Conservation (phyloP, 2,113 vertebrate species). For the Gasterosteus nipponicus region DNA sequence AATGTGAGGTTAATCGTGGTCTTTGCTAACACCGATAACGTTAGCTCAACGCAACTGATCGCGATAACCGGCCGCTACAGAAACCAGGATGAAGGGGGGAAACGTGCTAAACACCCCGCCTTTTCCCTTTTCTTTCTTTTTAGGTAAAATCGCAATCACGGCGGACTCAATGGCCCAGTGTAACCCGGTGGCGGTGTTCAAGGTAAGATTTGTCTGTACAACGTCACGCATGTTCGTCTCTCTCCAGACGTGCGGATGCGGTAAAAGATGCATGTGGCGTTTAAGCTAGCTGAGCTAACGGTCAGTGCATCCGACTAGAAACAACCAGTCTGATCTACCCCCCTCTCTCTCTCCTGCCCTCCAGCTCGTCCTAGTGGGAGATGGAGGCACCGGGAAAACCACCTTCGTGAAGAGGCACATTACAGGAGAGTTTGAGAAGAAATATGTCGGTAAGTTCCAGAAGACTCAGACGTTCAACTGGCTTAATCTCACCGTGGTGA, state of each 20-base stretch:
- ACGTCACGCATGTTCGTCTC: fast-evolving
- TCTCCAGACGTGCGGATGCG: fast-evolving
- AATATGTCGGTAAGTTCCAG: slow-evolving; percentile 92
- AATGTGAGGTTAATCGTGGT: not conserved
- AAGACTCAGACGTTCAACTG: not conserved
- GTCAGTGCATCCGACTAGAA: slow-evolving; percentile 22
- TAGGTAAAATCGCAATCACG: slow-evolving; percentile 56
- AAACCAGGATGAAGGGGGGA: not conserved
- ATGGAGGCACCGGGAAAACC: slow-evolving; percentile 97
- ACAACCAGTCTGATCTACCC: slow-evolving; percentile 46
- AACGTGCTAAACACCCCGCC: slow-evolving; percentile 65
- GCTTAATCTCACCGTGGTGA: not conserved
- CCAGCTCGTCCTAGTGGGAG: slow-evolving; percentile 95
- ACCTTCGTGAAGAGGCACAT: slow-evolving; percentile 97
- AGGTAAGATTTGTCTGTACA: slow-evolving; percentile 61
- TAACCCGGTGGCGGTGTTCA: slow-evolving; percentile 69
- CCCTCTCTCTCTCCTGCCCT: not conserved
- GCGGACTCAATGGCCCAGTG: slow-evolving; percentile 57
- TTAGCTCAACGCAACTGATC: not conserved
- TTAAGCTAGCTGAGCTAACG: not conserved
- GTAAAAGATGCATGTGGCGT: fast-evolving
- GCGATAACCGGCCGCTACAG: no score
- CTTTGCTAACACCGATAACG: not conserved
- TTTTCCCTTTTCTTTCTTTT: slow-evolving; percentile 54
- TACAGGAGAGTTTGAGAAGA: slow-evolving; percentile 99